Evolutionary conservation across 1,140 invertebrate genomes (phyloP).

Genomic region (Nymphalis io): DNA sequence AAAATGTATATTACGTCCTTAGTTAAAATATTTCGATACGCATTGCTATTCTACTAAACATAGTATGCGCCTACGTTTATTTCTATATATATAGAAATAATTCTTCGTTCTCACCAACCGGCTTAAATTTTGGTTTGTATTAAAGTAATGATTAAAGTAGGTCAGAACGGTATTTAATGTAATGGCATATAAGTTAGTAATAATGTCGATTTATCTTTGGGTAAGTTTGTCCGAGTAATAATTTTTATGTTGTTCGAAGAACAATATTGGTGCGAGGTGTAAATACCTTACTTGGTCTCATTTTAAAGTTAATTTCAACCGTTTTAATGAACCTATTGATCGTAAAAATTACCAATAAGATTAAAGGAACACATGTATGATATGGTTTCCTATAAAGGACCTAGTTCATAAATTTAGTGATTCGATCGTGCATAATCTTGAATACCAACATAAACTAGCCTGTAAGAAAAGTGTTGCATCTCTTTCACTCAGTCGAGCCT

Average conservation of each 20-base stretch:
- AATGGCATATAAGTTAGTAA: neutral
- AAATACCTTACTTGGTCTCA: neutral
- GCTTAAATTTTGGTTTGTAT: neutral
- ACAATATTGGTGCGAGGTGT: neutral
- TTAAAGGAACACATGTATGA: neutral
- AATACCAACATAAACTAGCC: constrained; percentile 46
- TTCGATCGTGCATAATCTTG: constrained; percentile 37
- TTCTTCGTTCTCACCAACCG: no score
- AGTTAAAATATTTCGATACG: no score
- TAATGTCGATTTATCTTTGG: neutral
- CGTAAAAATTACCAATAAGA: neutral
- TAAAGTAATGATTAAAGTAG: neutral
- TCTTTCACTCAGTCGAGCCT: constrained; percentile 51
- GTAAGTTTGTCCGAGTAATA: neutral
- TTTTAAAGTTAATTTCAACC: neutral
- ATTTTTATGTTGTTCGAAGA: neutral
- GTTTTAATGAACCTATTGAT: neutral
- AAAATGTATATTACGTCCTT: no score
- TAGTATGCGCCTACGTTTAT: no score
- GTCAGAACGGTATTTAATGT: neutral
- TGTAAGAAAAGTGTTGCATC: constrained; percentile 48
- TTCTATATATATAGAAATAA: no score
- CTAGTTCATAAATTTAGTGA: constrained; percentile 36
- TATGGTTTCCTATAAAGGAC: constrained; percentile 5
- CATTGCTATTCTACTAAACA: no score